Conservation (phyloP, 2,113 vertebrate species). For the Pampusana beccarii region DNA sequence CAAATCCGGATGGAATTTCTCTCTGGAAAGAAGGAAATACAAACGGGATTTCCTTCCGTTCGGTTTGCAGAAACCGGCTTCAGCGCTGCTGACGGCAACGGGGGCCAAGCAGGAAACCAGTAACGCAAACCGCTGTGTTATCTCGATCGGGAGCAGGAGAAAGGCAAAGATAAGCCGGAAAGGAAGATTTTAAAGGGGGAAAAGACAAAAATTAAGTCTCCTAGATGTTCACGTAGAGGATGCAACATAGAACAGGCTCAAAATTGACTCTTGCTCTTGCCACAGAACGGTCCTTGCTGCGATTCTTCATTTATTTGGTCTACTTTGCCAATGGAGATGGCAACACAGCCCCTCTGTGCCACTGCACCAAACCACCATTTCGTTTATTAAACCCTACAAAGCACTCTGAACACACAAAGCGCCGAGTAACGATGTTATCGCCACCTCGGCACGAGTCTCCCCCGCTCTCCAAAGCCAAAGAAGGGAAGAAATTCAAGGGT, state of each 20-base stretch:
- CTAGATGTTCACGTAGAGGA: rapidly evolving
- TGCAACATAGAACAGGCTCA: background rate
- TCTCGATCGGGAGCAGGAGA: background rate
- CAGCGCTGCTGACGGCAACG: background rate
- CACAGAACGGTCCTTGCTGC: rapidly evolving
- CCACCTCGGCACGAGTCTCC: background rate
- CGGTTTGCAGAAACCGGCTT: background rate
- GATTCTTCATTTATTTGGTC: background rate
- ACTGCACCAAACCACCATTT: too few species aligned
- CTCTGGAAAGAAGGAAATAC: background rate
- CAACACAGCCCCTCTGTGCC: rapidly evolving
- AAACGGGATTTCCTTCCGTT: background rate
- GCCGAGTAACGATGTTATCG: background rate
- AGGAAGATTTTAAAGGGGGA: background rate
- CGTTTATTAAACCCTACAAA: background rate
- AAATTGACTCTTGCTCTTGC: background rate
- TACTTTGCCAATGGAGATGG: background rate
- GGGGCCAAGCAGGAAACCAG: background rate
- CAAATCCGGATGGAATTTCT: background rate
- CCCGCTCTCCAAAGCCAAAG: background rate
- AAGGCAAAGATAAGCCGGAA: background rate
- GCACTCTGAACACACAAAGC: background rate
- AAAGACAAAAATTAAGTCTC: background rate
- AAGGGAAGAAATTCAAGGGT: background rate
- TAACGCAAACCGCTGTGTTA: background rate